Evolutionary conservation across 2,888 invertebrate genomes (phyloP), one percentile per base, ranked within the genome.

Genomic region (Agrotis exclamationis): DNA sequence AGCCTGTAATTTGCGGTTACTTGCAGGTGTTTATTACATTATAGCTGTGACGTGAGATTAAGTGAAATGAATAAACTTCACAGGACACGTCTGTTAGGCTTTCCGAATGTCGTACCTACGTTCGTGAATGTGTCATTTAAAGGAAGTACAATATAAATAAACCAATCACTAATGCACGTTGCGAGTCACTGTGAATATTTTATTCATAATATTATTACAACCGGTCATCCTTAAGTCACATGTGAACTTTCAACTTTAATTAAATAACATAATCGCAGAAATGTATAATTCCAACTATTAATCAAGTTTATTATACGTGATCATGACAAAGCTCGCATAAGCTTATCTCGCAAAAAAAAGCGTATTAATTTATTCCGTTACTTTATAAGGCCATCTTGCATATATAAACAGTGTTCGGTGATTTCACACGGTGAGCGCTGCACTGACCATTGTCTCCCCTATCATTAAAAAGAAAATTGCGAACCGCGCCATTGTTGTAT

Each of bases 1-100:
- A 93, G 87, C 92, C 92, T 92, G 89, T 94, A 94, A 95, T 95
- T 94, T 92, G 95, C 91, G 95, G 96, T 94, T 89, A 91, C 90
- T 90, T 85, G 89, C 93, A 93, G 92, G 94, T 94, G 93, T 92
- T 93, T 92, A 91, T 90, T 89, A 89, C 86, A 86, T 88, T 90
- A 89, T 82, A 85, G 81, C 87, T 85, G 86, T 84, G 85, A 86
- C 74, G 81, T 84, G 86, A 85, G 89, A 90, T 88, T 66, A 86
- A 86, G 82, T 87, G 85, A 86, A 85, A 86, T 83, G 83, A 86
- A 87, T 87, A 83, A 69, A 74, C 74, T 74, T 76, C 69, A 84
- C 86, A 87, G 87, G 86, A 87, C 85, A 82, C 79, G 84, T 86
- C 84, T 79, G 82, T 87, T 88, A 87, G 65, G 74, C 75, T 85